Conservation (phyloP, 1,140 invertebrate species). For the Zophobas atratus region DNA sequence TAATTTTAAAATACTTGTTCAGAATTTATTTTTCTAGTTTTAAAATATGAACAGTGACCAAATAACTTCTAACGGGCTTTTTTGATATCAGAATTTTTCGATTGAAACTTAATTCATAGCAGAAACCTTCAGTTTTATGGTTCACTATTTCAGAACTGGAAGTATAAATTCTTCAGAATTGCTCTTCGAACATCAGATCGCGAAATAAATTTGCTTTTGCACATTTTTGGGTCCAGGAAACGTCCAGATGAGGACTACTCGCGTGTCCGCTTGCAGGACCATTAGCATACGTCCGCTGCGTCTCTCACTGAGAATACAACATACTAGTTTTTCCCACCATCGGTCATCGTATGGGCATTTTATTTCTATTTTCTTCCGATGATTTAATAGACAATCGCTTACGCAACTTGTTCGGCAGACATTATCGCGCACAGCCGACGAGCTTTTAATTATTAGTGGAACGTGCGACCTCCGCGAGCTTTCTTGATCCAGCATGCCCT, state of each 20-base stretch:
- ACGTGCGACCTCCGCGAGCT: slow-evolving; percentile 6
- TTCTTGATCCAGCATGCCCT: background rate
- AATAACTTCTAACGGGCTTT: too few relatives aligned
- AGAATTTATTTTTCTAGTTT: too few relatives aligned
- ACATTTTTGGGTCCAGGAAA: too few relatives aligned
- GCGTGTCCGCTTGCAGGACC: slow-evolving; percentile 44
- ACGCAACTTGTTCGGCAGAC: slow-evolving; percentile 60
- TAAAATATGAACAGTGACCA: too few relatives aligned
- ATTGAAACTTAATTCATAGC: too few relatives aligned
- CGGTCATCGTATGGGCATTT: slow-evolving; percentile 62
- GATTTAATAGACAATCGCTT: slow-evolving; percentile 64
- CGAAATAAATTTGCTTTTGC: too few relatives aligned
- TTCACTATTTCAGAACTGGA: too few relatives aligned
- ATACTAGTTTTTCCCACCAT: slow-evolving; percentile 64
- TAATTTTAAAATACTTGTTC: too few relatives aligned
- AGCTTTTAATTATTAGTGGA: slow-evolving; percentile 55
- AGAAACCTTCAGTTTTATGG: too few relatives aligned
- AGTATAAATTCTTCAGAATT: too few relatives aligned
- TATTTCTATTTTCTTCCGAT: slow-evolving; percentile 62
- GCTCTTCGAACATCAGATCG: too few relatives aligned
- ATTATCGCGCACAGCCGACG: slow-evolving; percentile 59
- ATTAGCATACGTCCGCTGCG: slow-evolving; percentile 55
- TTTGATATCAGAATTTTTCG: too few relatives aligned
- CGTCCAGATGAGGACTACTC: slow-evolving; percentile 5
- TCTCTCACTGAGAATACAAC: slow-evolving; percentile 63